Evolutionary conservation across 1,140 invertebrate genomes (phyloP).

Genomic region (Streblospio benedicti): DNA sequence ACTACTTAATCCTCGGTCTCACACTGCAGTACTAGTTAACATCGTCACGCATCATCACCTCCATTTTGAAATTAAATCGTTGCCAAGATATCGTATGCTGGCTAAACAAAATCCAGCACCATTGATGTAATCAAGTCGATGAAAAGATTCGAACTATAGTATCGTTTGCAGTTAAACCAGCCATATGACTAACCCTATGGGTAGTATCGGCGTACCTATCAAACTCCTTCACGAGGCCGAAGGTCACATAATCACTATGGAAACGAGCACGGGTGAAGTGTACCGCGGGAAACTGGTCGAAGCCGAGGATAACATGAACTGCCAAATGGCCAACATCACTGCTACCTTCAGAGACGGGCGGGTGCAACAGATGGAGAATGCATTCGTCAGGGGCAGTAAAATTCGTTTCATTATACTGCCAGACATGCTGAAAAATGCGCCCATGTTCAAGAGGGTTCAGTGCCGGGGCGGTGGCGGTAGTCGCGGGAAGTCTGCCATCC

Average conservation of each 20-base stretch:
- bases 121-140: too few relatives aligned
- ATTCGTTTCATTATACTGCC: slow-evolving; percentile 97
- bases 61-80: too few relatives aligned
- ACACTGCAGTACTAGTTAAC: too few relatives aligned
- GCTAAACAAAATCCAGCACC: too few relatives aligned
- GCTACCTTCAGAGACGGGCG: slow-evolving; percentile 69
- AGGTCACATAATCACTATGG: slow-evolving; percentile 95
- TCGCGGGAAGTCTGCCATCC: slow-evolving; percentile 90
- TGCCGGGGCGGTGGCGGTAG: slow-evolving; percentile 50
- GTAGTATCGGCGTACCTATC: slow-evolving; percentile 85
- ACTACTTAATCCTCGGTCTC: too few relatives aligned
- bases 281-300: slow-evolving; percentile 98
- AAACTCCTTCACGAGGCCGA: slow-evolving; percentile 99
- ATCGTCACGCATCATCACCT: too few relatives aligned
- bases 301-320: slow-evolving; percentile 98
- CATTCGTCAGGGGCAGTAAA: slow-evolving; percentile 97
- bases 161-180: too few relatives aligned
- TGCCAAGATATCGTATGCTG: too few relatives aligned
- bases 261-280: slow-evolving; percentile 82
- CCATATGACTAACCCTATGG: slow-evolving; percentile 55
- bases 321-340: slow-evolving; percentile 89
- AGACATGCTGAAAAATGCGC: slow-evolving; percentile 99
- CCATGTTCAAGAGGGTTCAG: slow-evolving; percentile 90
- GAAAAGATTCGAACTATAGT: too few relatives aligned
- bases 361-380: slow-evolving; percentile 88